phyloP scores from a whole-genome alignment of 2,888 invertebrate species.

The Ichneumoninae sp. region DNA sequence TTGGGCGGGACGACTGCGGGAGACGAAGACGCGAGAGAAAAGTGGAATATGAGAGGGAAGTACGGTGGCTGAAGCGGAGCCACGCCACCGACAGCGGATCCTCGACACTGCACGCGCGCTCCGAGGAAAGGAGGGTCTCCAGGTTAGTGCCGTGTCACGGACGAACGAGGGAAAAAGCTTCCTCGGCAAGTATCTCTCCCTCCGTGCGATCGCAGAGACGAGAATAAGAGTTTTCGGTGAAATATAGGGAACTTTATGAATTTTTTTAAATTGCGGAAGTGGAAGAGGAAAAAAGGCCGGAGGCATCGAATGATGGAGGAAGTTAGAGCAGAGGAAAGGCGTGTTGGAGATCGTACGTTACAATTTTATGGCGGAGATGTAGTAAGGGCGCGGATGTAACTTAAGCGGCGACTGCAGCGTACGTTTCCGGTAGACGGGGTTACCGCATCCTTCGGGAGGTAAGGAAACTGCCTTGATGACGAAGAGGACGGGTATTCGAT shows the following conservation, averaged over 20 bases:
- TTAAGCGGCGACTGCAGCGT: background rate
- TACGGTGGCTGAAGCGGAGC: background rate
- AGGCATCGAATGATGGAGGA: background rate
- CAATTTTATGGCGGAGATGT: background rate
- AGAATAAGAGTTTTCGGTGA: slow-evolving; percentile 11
- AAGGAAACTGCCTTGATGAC: slow-evolving; percentile 2
- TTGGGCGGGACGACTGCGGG: slow-evolving; percentile 13
- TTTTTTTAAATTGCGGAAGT: slow-evolving; percentile 35
- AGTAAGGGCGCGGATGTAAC: background rate
- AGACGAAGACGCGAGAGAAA: slow-evolving; percentile 13
- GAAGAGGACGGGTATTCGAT: background rate
- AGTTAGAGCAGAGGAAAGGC: background rate
- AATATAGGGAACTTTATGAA: slow-evolving; percentile 12
- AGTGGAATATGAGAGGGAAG: slow-evolving; percentile 17
- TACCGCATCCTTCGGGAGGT: background rate
- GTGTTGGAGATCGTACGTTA: background rate
- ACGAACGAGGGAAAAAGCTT: slow-evolving; percentile 26
- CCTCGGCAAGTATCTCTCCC: background rate
- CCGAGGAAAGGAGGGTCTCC: background rate
- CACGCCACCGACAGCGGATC: slow-evolving; percentile 20
- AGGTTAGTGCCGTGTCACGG: slow-evolving; percentile 34
- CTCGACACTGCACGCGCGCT: slow-evolving; percentile 3
- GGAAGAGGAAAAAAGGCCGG: background rate
- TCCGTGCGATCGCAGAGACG: slow-evolving; percentile 11
- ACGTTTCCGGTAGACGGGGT: background rate